A percentile compares a stretch with the other conserved stretches of the same genome.
phyloP scores from a whole-genome alignment of 2,113 vertebrate species.

The Aphelocoma coerulescens region DNA sequence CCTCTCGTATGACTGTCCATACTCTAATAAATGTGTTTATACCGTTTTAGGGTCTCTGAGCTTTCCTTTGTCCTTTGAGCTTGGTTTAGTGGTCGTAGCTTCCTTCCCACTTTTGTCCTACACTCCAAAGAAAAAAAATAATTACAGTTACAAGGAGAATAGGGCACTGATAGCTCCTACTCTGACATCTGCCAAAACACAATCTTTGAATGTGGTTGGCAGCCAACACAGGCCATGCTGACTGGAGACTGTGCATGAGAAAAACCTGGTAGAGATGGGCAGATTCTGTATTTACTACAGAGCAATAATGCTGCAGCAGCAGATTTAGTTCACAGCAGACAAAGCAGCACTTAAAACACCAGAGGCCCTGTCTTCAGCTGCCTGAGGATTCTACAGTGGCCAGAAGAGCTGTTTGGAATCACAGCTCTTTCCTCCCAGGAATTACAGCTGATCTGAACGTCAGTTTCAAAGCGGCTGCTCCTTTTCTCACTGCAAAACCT shows the following conservation, averaged over 20 bases:
- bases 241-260: background rate
- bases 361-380: background rate
- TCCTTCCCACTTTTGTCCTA: constrained; percentile 69
- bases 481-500: background rate
- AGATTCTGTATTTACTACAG: background rate
- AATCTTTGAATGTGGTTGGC: accelerated
- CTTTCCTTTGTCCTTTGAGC: constrained; percentile 55
- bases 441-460: background rate
- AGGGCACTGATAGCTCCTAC: background rate
- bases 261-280: background rate
- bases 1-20: accelerated
- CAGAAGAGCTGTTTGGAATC: background rate
- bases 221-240: background rate
- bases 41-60: constrained; percentile 67
- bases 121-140: constrained; percentile 21
- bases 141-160: constrained; percentile 12
- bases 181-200: background rate
- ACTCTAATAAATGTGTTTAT: background rate
- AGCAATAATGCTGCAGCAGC: background rate
- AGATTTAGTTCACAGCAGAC: background rate
- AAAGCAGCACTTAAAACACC: background rate
- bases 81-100: constrained; percentile 13
- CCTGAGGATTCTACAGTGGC: no score
- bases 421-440: background rate
- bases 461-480: background rate